Evolutionary conservation across 2,113 vertebrate genomes (phyloP).

Genomic region (Chrysemys picta): DNA sequence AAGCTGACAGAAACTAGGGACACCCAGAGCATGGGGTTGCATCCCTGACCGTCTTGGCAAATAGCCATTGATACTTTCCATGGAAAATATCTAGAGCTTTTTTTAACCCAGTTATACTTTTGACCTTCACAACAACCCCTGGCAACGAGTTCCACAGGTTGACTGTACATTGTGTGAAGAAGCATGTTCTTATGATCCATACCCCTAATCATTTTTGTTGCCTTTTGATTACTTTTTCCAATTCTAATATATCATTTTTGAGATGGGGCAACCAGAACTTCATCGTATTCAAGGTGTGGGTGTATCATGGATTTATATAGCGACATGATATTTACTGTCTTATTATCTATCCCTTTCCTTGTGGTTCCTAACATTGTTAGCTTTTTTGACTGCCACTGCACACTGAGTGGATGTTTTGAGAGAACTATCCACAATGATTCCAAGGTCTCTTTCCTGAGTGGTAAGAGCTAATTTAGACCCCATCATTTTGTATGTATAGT

Average conservation of each 20-base stretch:
- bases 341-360: background rate
- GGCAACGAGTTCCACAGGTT: background rate
- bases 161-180: background rate
- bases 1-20: background rate
- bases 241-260: background rate
- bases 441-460: background rate
- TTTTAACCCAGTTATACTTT: background rate
- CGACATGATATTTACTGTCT: background rate
- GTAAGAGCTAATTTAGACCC: background rate
- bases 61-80: background rate
- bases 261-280: background rate
- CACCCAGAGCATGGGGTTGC: background rate
- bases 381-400: background rate
- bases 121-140: background rate
- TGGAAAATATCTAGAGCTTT: background rate
- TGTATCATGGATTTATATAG: background rate
- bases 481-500: background rate
- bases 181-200: background rate
- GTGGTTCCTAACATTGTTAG: background rate
- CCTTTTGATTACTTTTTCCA: no score
- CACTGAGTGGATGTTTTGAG: background rate
- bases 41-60: background rate
- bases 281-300: background rate
- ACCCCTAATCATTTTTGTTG: background rate
- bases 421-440: background rate